Evolutionary conservation across 2,113 vertebrate species (phyloP).

Genomic region (Leptobrachium ailaonicum): DNA sequence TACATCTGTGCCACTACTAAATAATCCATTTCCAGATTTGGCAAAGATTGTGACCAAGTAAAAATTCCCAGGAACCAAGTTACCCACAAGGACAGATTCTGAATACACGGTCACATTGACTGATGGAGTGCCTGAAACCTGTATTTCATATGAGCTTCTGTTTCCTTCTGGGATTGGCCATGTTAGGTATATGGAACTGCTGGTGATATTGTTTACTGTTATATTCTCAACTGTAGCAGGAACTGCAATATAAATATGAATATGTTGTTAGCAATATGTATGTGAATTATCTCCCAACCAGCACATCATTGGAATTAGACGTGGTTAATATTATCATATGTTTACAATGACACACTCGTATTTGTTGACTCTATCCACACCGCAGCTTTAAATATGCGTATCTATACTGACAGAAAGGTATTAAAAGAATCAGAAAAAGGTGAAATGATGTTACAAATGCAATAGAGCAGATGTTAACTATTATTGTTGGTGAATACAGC

Average conservation of each 20-base stretch:
- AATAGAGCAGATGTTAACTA: no score
- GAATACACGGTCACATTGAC: background rate
- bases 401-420: no score
- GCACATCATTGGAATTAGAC: no score
- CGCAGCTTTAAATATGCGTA: no score
- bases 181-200: background rate
- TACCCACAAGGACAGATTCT: background rate
- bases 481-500: no score
- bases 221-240: background rate
- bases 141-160: background rate
- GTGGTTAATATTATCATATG: no score
- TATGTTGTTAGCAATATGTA: no score
- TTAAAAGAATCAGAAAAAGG: no score
- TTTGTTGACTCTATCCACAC: no score
- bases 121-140: background rate
- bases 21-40: background rate
- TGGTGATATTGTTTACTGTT: background rate
- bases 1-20: background rate
- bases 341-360: no score
- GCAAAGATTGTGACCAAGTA: constrained; percentile 11
- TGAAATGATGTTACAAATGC: no score
- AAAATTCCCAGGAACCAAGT: background rate
- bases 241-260: background rate
- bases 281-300: no score
- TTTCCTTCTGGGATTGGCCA: background rate